These are phyloP conservation scores for Morphnarchus princeps DNA, from an alignment of 2,113 vertebrate genomes.

Conservation along the genomic window DNA sequence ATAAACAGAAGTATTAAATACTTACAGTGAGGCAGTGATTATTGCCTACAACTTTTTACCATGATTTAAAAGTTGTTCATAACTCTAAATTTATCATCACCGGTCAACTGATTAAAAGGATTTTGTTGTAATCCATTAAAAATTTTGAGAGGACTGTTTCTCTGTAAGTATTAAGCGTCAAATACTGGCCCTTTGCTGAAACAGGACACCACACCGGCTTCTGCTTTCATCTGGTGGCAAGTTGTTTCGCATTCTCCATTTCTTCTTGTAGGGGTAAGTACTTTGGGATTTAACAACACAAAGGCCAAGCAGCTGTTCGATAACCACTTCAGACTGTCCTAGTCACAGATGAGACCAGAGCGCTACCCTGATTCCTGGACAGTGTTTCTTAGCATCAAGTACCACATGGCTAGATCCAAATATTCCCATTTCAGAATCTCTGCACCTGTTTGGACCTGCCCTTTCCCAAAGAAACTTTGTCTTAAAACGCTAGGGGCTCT, in stretches of 20 bases:
- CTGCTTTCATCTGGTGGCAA: not conserved
- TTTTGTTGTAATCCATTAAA: not conserved
- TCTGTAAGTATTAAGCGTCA: not conserved
- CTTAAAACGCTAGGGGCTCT: not conserved
- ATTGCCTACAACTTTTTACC: not conserved
- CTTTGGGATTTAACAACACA: not conserved
- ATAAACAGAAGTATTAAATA: not conserved
- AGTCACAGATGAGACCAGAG: not conserved
- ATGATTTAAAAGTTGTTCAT: not conserved
- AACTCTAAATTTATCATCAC: not conserved
- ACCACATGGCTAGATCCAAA: not conserved
- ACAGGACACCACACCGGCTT: not conserved
- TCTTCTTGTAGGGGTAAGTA: not conserved
- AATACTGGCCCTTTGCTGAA: not conserved
- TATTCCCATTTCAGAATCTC: not conserved
- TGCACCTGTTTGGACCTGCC: constrained; percentile 66
- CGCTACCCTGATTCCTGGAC: not conserved
- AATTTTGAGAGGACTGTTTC: not conserved
- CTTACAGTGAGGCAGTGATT: not conserved
- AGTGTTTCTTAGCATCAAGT: not conserved
- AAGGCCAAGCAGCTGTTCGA: not conserved
- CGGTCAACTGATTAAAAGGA: not conserved
- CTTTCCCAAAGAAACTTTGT: constrained; percentile 12
- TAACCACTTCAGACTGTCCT: not conserved
- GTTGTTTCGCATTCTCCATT: not conserved